These are phyloP conservation scores for Erinaceus europaeus DNA, from an alignment of 2,113 vertebrate genomes.

Conservation along the genomic window DNA sequence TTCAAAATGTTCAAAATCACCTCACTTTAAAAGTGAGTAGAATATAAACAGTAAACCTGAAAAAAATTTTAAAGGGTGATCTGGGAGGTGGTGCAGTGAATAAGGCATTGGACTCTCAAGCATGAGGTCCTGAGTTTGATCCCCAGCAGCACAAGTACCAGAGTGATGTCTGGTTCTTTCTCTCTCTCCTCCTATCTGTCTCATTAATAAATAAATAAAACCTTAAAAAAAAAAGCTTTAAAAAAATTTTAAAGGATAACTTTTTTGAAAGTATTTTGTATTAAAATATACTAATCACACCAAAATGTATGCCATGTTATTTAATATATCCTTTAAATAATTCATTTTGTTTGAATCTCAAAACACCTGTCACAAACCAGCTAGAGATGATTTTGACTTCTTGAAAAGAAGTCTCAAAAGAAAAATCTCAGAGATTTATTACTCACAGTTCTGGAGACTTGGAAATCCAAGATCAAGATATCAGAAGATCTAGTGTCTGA, in stretches of 20 bases:
- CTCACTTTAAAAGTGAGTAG: conserved; percentile 11
- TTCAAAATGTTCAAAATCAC: conserved; percentile 41
- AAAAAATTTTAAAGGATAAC: conserved; percentile 16
- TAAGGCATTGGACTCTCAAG: too few species aligned
- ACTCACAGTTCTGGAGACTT: neutral
- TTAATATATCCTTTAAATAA: conserved; percentile 42
- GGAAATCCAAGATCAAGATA: neutral
- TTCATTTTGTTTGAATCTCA: neutral
- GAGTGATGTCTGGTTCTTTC: too few species aligned
- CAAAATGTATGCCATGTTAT: neutral
- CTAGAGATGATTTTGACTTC: neutral
- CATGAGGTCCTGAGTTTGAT: too few species aligned
- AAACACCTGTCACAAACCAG: neutral
- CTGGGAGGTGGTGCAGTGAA: too few species aligned
- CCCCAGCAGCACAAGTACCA: too few species aligned
- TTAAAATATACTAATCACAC: conserved; percentile 31
- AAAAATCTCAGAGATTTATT: too few species aligned
- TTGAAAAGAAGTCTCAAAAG: neutral
- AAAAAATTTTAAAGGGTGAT: conserved; percentile 40
- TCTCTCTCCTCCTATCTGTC: too few species aligned
- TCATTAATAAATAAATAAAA: too few species aligned
- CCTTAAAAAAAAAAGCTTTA: too few species aligned
- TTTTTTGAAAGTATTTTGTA: conserved; percentile 30
- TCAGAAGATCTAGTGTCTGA: neutral
- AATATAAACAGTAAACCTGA: conserved; percentile 35